A percentile compares a stretch with the other conserved stretches of the same genome.
Evolutionary conservation across 2,113 vertebrate genomes (phyloP).

Genomic region (Petaurus breviceps): DNA sequence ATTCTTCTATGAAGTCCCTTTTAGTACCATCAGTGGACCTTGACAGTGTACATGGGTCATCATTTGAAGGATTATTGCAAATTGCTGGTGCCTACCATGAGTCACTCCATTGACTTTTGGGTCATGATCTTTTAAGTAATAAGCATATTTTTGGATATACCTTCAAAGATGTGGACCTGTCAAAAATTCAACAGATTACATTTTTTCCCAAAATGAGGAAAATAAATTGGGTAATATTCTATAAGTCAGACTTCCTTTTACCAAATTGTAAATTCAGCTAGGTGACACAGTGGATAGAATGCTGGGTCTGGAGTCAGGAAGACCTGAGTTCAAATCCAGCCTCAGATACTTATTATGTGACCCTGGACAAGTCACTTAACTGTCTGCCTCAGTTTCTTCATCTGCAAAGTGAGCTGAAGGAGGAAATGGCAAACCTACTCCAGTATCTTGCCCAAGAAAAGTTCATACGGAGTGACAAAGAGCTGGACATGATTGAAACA

Average conservation of each 20-base stretch:
- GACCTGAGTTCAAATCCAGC: neutral
- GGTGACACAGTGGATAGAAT: neutral
- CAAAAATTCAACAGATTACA: neutral
- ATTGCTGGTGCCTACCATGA: neutral
- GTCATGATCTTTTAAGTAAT: neutral
- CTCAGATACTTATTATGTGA: neutral
- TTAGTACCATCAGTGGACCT: too few species aligned
- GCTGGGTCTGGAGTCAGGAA: neutral
- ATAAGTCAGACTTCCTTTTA: constrained; percentile 19
- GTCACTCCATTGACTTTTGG: neutral
- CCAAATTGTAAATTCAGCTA: constrained; percentile 6
- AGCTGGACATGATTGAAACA: neutral
- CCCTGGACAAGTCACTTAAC: neutral
- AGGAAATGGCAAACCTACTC: neutral
- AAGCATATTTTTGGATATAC: neutral
- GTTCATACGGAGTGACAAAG: neutral
- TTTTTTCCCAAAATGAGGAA: constrained; percentile 5
- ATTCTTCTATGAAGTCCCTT: neutral
- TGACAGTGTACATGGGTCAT: too few species aligned
- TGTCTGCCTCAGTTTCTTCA: neutral
- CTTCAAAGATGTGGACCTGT: too few species aligned
- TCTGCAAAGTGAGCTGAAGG: neutral
- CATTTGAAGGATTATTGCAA: neutral
- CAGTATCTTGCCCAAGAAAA: neutral
- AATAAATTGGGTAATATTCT: neutral